phyloP scores from a whole-genome alignment of 2,888 invertebrate genomes.

The Andrena marginata region DNA sequence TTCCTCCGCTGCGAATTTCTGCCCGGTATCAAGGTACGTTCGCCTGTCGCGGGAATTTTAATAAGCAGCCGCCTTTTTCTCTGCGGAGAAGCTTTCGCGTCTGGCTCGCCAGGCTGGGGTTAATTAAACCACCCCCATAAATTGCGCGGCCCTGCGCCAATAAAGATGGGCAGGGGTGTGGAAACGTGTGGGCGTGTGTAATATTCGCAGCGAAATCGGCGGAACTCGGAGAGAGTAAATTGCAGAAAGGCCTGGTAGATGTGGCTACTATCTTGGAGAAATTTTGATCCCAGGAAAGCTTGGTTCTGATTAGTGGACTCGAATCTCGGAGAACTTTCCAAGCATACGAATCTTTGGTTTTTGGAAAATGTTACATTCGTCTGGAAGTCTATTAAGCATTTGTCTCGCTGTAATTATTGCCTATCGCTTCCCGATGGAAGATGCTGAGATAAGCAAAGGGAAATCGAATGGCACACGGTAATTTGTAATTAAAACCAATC shows the following conservation, averaged over 20 bases:
- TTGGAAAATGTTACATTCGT: too few species aligned
- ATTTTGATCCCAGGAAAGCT: neutral
- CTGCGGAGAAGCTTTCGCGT: neutral
- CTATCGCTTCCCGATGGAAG: too few species aligned
- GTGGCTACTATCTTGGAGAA: neutral
- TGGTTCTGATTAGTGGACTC: neutral
- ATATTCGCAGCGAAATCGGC: neutral
- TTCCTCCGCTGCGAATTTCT: neutral
- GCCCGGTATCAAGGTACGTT: neutral
- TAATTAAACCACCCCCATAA: conserved; percentile 44
- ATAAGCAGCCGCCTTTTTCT: conserved; percentile 13
- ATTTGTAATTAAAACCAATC: conserved; percentile 45
- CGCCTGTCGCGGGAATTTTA: neutral
- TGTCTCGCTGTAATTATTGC: neutral
- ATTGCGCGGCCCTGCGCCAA: conserved; percentile 3
- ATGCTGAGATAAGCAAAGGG: neutral
- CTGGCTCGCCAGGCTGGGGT: conserved; percentile 1
- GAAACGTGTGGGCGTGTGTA: neutral
- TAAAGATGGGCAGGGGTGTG: conserved; percentile 10
- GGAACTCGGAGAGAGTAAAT: neutral
- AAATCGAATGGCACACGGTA: conserved; percentile 27
- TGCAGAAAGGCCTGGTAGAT: neutral
- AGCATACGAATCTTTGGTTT: neutral
- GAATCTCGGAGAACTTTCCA: neutral
- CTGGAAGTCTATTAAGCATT: neutral